Evolutionary conservation across 2,797 vertebrate genomes (phyloP).

Genomic region (Xenopus petersii): DNA sequence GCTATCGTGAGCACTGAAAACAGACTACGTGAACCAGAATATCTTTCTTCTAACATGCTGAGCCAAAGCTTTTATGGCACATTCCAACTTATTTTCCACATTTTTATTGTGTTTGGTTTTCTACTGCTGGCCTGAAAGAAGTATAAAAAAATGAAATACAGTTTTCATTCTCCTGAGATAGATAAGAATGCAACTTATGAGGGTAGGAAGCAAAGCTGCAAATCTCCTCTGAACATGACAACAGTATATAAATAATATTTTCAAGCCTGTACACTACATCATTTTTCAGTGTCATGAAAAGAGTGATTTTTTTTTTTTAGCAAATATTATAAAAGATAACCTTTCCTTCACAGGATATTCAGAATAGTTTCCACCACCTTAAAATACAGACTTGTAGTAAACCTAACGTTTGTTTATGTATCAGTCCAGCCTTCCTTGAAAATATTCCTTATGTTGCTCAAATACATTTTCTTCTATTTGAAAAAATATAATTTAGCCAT

Average conservation of each 20-base stretch:
- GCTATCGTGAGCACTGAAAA: slow-evolving; percentile 45
- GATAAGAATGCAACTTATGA: slow-evolving; percentile 43
- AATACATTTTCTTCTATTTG: no score
- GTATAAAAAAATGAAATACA: slow-evolving; percentile 40
- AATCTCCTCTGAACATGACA: slow-evolving; percentile 41
- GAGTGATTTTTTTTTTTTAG: slow-evolving; percentile 20
- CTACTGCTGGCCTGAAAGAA: slow-evolving; percentile 31
- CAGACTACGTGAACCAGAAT: slow-evolving; percentile 38
- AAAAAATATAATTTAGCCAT: no score
- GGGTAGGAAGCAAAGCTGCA: slow-evolving; percentile 43
- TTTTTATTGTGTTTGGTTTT: slow-evolving; percentile 46
- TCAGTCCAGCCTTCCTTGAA: no score
- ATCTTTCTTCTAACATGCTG: slow-evolving; percentile 46
- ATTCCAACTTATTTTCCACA: slow-evolving; percentile 48
- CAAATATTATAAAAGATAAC: slow-evolving; percentile 29
- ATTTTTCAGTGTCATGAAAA: slow-evolving; percentile 12
- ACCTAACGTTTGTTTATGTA: not conserved
- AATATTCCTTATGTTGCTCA: no score
- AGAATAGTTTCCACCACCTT: not conserved
- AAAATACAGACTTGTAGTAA: not conserved
- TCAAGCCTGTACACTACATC: slow-evolving; percentile 17
- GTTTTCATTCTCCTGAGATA: slow-evolving; percentile 43
- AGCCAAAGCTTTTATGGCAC: slow-evolving; percentile 47
- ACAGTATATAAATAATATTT: slow-evolving; percentile 41
- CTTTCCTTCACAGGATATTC: slow-evolving; percentile 27